Evolutionary conservation across 2,113 vertebrate genomes (phyloP).

Genomic region (Rhinoderma darwinii): DNA sequence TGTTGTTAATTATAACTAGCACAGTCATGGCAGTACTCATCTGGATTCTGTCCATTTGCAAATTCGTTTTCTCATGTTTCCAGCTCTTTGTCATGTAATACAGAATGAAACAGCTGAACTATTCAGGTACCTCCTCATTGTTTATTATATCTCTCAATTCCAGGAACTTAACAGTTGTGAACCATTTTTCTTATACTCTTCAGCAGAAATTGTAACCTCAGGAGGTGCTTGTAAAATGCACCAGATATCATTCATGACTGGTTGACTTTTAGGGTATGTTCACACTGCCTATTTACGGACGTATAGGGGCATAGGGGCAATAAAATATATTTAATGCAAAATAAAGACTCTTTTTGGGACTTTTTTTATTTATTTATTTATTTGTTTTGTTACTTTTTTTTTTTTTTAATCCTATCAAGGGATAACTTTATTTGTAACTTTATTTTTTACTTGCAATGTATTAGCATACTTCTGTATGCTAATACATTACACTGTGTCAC

Average conservation of each 20-base stretch:
- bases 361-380: too few species aligned
- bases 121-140: not conserved
- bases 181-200: slow-evolving; percentile 10
- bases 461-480: too few species aligned
- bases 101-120: slow-evolving; percentile 31
- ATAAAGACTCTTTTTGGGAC: too few species aligned
- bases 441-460: too few species aligned
- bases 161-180: slow-evolving; percentile 6
- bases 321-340: too few species aligned
- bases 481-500: too few species aligned
- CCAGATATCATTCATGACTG: not conserved
- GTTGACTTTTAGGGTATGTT: too few species aligned
- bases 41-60: not conserved
- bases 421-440: too few species aligned
- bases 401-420: too few species aligned
- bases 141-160: slow-evolving; percentile 27
- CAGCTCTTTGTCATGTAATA: slow-evolving; percentile 20
- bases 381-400: too few species aligned
- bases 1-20: not conserved
- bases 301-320: too few species aligned
- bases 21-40: slow-evolving; percentile 2
- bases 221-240: slow-evolving; percentile 2
- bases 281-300: too few species aligned
- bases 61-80: not conserved
- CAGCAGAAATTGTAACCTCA: slow-evolving; percentile 2